Base-by-base conservation (phyloP, 2,888 invertebrate genomes). In the Acanthosepion lycidas region DNA sequence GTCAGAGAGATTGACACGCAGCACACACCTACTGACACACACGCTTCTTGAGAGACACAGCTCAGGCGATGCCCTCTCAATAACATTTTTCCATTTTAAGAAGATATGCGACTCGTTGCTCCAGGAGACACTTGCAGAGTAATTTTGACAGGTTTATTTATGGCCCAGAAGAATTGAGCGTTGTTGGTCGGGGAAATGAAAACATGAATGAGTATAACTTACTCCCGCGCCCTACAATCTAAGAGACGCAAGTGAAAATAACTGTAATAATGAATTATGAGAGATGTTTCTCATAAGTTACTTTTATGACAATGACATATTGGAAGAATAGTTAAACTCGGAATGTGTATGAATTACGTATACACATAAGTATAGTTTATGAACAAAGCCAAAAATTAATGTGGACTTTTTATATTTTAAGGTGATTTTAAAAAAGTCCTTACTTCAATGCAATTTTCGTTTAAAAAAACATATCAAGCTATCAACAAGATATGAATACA, bases 121-220 rank as follows among this genome's bases (percentile, higher is more conserved):
- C 78, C 78, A 33, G n/a, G 78, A 78, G n/a, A 78, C 78, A 78
- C 78, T 33, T 15, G n/a, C 78, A 1, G 78, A 78, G n/a, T 78
- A 78, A 78, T 78, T 78, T 78, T 78, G 78, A 78, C 78, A 78
- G 78, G n/a, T 78, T 78, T 78, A 78, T 78, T 78, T 78, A n/a
- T 78, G 78, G n/a, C 78, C 33, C n/a, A n/a, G 33, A 33, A 33
- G 78, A 33, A 12, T 78, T 33, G 59, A 23, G 78, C 78, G 78
- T 78, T n/a, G 9, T 78, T 78, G 15, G n/a, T 78, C 9, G 78
- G 78, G 23, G 78, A 78, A 78, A 78, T n/a, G n/a, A 5, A 78
- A 78, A 78, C n/a, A 78, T 78, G n/a, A 78, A 78, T n/a, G 78
- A 78, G n/a, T 12, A 23, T n/a, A n/a, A n/a, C 78, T 33, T n/a